phyloP scores from a whole-genome alignment of 2,888 invertebrate genomes.

The Oscheius sp. region DNA sequence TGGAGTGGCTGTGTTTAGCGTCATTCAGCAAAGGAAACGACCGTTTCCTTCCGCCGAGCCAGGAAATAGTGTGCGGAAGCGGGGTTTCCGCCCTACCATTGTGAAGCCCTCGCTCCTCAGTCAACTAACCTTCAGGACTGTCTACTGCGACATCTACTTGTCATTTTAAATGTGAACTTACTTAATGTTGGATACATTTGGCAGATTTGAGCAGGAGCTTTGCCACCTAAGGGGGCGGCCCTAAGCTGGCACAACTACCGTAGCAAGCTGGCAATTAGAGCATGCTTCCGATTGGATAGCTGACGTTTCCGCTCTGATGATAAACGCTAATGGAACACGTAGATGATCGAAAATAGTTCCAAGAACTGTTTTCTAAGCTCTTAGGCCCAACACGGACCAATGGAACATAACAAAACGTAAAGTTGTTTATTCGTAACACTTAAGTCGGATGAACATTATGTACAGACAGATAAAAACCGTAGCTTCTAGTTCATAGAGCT shows the following conservation, averaged over 20 bases:
- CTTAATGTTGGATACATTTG: constrained; percentile 42
- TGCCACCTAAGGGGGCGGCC: constrained; percentile 36
- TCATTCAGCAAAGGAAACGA: constrained; percentile 38
- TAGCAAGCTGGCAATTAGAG: constrained; percentile 38
- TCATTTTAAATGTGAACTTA: constrained; percentile 26
- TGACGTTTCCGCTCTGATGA: constrained; percentile 36
- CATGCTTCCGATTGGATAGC: constrained; percentile 41
- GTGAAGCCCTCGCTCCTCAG: constrained; percentile 27
- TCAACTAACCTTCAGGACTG: neutral
- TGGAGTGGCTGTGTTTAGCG: constrained; percentile 27
- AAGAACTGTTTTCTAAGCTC: neutral
- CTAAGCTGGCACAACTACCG: constrained; percentile 30
- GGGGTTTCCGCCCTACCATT: constrained; percentile 55
- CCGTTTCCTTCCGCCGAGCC: constrained; percentile 47
- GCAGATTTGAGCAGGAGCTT: constrained; percentile 28
- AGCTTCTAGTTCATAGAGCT: neutral
- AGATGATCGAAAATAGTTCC: constrained; percentile 31
- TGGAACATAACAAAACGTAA: neutral
- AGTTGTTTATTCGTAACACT: neutral
- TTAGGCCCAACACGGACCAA: neutral
- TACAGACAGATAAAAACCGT: constrained; percentile 13
- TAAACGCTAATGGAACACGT: constrained; percentile 37
- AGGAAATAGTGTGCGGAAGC: constrained; percentile 63
- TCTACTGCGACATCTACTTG: constrained; percentile 35
- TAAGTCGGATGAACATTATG: neutral